phyloP scores from a whole-genome alignment of 2,888 invertebrate genomes.

The Chaitophorus viminalis region DNA sequence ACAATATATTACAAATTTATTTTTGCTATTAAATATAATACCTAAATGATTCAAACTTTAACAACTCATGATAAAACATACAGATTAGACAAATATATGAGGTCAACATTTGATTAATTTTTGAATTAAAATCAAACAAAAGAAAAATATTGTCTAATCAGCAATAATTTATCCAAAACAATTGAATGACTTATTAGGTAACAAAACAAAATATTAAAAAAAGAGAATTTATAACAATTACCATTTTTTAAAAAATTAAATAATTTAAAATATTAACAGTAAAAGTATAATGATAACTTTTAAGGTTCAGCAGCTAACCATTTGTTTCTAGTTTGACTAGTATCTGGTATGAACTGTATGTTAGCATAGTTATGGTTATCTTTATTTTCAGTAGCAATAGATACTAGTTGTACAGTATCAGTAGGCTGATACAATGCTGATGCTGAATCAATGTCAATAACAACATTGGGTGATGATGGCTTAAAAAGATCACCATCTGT shows the following conservation, averaged over 20 bases:
- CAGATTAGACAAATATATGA: not conserved
- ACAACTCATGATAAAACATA: not conserved
- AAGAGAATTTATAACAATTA: not conserved
- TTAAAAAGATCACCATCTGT: slow-evolving; percentile 56
- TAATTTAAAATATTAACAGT: not conserved
- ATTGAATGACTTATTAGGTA: slow-evolving; percentile 3
- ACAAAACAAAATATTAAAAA: not conserved
- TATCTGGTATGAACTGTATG: slow-evolving; percentile 31
- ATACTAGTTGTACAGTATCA: slow-evolving; percentile 28
- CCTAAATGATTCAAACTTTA: not conserved
- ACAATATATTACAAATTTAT: too few species aligned
- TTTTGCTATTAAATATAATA: not conserved
- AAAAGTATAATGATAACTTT: not conserved
- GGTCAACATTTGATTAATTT: slow-evolving; percentile 26
- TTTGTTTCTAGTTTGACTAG: slow-evolving; percentile 40
- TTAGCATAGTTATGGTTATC: slow-evolving; percentile 34
- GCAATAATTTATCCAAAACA: slow-evolving; percentile 9
- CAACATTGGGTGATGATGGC: slow-evolving; percentile 49
- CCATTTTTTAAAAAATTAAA: not conserved
- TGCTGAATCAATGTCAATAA: slow-evolving; percentile 57
- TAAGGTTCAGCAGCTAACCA: slow-evolving; percentile 47
- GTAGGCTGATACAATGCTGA: slow-evolving; percentile 42
- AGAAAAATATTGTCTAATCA: not conserved
- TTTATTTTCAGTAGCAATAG: slow-evolving; percentile 47
- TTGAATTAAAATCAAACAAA: slow-evolving; percentile 1